Percentiles rank a stretch among this genome's conserved stretches.
Conservation (phyloP, 2,113 vertebrate genomes). For the Rhodinocichla rosea region DNA sequence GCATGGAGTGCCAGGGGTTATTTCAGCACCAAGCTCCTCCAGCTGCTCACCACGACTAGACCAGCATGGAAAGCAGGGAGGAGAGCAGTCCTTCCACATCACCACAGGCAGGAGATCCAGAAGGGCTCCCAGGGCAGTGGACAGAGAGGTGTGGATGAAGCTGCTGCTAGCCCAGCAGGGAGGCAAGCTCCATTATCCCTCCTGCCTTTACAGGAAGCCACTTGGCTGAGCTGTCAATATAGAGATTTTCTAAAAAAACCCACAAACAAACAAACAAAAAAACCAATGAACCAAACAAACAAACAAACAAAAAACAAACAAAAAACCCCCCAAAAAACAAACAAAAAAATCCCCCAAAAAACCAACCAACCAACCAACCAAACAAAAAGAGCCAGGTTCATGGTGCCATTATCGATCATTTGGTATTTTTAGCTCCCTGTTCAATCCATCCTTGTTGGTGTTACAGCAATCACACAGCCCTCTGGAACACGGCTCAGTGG, state of each 20-base stretch:
- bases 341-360: background rate
- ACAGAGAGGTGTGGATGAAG: background rate
- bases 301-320: background rate
- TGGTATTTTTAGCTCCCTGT: slow-evolving; percentile 68
- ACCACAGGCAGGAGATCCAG: background rate
- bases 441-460: background rate
- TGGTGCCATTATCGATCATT: background rate
- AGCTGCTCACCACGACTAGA: background rate
- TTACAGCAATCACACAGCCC: background rate
- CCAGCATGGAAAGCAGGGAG: background rate
- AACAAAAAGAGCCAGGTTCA: background rate
- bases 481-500: background rate
- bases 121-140: background rate
- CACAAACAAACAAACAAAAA: background rate
- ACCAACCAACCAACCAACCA: background rate
- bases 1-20: background rate
- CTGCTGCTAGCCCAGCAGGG: background rate
- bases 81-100: background rate
- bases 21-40: background rate
- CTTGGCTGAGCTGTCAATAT: slow-evolving; percentile 20
- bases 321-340: background rate
- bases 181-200: background rate
- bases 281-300: background rate
- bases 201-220: slow-evolving; percentile 17
- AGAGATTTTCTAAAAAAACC: background rate